phyloP scores from a whole-genome alignment of 1,140 invertebrate species.

The Drosophila lacertosa region DNA sequence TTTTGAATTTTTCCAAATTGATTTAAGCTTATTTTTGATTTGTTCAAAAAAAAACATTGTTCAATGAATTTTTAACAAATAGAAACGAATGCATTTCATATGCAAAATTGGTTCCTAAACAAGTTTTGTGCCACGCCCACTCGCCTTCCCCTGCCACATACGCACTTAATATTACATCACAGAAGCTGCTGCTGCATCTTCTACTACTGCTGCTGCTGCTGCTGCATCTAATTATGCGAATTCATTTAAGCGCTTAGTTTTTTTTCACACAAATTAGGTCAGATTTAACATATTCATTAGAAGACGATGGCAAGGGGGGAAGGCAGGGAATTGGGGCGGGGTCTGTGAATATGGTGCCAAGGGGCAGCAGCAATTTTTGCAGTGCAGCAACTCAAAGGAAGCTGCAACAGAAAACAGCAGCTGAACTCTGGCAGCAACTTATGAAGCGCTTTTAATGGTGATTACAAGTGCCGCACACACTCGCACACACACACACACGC shows the following conservation, averaged over 20 bases:
- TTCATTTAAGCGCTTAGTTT: conserved; percentile 72
- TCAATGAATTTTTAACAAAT: background rate
- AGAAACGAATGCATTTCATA: conserved; percentile 13
- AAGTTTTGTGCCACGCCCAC: background rate
- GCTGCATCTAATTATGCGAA: conserved; percentile 78
- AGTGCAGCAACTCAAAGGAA: conserved; percentile 44
- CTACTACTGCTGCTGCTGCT: conserved; percentile 1
- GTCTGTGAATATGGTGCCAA: conserved; percentile 38
- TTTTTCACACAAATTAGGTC: conserved; percentile 63
- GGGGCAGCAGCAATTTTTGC: conserved; percentile 38
- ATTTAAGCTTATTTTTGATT: too few species aligned
- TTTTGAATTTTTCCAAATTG: too few species aligned
- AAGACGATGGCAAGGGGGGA: conserved; percentile 36
- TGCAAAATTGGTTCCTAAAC: conserved; percentile 9
- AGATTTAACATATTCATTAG: conserved; percentile 82
- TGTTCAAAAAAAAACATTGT: background rate
- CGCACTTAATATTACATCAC: conserved; percentile 27
- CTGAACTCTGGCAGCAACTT: conserved; percentile 42
- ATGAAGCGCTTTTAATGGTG: conserved; percentile 76
- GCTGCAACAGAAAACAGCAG: conserved; percentile 19
- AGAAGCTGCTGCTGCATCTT: conserved; percentile 10
- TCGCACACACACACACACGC: conserved; percentile 21
- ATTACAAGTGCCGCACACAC: conserved; percentile 67
- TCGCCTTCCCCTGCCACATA: background rate
- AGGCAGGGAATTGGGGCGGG: background rate